These are phyloP conservation scores for Phrynosoma blainvillii DNA, from an alignment of 2,113 vertebrate species.

Conservation along the genomic window DNA sequence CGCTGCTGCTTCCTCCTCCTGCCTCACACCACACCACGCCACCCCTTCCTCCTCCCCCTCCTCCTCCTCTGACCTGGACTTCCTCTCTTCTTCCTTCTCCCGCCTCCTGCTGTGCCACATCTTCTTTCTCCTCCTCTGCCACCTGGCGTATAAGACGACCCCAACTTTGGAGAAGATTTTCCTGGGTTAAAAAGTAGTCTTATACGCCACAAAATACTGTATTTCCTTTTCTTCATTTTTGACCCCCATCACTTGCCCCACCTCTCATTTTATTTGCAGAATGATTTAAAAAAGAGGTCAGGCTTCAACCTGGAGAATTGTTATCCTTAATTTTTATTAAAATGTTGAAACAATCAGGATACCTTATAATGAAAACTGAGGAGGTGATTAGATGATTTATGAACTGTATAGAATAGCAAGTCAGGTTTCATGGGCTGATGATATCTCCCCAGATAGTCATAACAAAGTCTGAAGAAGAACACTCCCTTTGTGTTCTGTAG, in stretches of 20 bases:
- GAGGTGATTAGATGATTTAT: conserved; percentile 66
- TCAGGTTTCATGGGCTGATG: conserved; percentile 45
- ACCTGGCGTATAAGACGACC: no score
- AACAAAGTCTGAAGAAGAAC: not conserved
- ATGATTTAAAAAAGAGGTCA: conserved; percentile 22
- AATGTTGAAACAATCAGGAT: conserved; percentile 55
- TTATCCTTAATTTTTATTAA: conserved; percentile 54
- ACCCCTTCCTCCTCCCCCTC: no score
- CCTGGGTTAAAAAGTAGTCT: no score
- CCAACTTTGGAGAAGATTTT: no score
- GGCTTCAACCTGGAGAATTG: conserved; percentile 21
- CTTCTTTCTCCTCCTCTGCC: no score
- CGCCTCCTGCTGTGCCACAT: no score
- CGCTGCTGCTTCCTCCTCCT: no score
- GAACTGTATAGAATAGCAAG: conserved; percentile 43
- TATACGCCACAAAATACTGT: no score
- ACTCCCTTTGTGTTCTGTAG: not conserved
- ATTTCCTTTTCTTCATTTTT: not conserved
- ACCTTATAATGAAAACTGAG: conserved; percentile 58
- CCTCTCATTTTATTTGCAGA: conserved; percentile 15
- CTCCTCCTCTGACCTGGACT: no score
- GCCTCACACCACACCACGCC: no score
- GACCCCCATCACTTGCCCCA: not conserved
- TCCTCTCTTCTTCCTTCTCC: no score
- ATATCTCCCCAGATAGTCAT: conserved; percentile 37